Evolutionary conservation across 2,113 vertebrate species (phyloP), one percentile per base, ranked within the genome.

Genomic region (Nasalis larvatus): DNA sequence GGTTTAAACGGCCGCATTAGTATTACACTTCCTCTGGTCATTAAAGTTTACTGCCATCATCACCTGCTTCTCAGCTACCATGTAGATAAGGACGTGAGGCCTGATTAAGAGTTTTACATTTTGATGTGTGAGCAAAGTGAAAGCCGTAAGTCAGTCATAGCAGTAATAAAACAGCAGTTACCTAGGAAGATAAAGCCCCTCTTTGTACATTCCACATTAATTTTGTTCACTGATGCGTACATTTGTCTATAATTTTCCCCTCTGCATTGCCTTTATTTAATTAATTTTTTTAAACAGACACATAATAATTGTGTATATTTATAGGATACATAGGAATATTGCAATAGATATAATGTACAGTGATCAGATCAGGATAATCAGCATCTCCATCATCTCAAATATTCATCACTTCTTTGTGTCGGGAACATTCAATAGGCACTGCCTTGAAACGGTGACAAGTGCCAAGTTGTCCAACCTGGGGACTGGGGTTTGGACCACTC

Each of bases 1-100:
- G 87, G 49, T 21, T 92, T 89, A 89, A 12, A 52, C 4, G 1
- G 52, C 68, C 27, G 78, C 49, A 8, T 27, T 45, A 40, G 3
- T 49, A 32, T 56, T 16, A 5, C 1, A 52, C 86, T 80, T 2
- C 80, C 40, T 37, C 49, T 52, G 73, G 73, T n/a, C 56, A 27
- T 60, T 91, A 32, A 76, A 60, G 37, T 81, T 97, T 84, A 86
- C 32, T 35, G 54, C 66, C 45, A 20, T 88, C 87, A 77, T 88
- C 87, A 77, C 71, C 94, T 85, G 96, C 68, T 27, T 91, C 88
- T 69, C 0, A 8, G 93, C 96, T 91, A 82, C 91, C 25, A 6
- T 0, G 37, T n/a, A 32, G 78, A 83, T 94, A 86, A 94, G 86
- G 54, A 52, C 0, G 7, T 42, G 21, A 86, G 56, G 40, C 27